A percentile compares a stretch with the other conserved stretches of the same genome.
phyloP scores from a whole-genome alignment of 2,888 invertebrate genomes.

The Diarsia mendica region DNA sequence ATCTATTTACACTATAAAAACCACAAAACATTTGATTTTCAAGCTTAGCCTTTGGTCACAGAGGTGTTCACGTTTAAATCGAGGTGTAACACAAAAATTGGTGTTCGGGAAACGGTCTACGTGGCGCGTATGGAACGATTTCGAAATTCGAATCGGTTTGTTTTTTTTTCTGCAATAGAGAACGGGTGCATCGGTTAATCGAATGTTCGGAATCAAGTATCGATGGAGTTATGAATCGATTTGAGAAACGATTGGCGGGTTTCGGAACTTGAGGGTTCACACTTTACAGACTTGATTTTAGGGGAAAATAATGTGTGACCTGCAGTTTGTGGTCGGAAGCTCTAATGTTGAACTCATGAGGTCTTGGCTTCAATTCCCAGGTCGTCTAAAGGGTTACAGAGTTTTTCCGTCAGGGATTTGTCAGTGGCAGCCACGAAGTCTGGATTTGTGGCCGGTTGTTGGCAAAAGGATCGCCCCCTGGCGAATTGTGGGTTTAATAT shows the following conservation, averaged over 20 bases:
- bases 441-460: neutral
- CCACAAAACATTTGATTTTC: neutral
- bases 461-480: neutral
- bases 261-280: constrained; percentile 3
- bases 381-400: neutral
- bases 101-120: constrained; percentile 45
- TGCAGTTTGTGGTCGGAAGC: neutral
- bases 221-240: constrained; percentile 62
- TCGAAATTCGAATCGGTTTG: constrained; percentile 36
- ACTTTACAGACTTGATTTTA: constrained; percentile 11
- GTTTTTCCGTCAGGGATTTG: neutral
- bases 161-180: constrained; percentile 61
- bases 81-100: neutral
- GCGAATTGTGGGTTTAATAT: neutral
- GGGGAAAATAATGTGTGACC: neutral
- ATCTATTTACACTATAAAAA: neutral
- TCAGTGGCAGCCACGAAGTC: neutral
- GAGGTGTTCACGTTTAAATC: neutral
- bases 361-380: neutral
- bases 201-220: constrained; percentile 64
- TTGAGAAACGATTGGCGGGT: constrained; percentile 49
- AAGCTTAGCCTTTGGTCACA: neutral
- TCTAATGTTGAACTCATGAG: neutral
- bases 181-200: constrained; percentile 64
- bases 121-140: constrained; percentile 62